Base-by-base conservation (phyloP, 2,888 invertebrate genomes). In the Cartodere bifasciata region DNA sequence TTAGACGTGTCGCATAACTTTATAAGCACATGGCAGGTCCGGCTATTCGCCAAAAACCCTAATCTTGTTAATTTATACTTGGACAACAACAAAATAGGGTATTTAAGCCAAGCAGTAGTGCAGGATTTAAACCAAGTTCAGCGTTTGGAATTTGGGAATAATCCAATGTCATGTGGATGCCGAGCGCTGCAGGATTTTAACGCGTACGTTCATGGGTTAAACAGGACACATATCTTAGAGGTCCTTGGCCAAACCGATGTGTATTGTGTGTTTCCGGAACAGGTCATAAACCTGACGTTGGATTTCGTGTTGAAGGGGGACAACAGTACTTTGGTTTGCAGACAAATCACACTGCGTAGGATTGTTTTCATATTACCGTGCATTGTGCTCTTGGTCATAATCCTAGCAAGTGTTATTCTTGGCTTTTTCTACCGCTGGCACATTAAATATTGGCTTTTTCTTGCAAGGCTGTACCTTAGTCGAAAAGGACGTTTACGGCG, bases 161-260 rank as follows among this genome's bases (percentile, higher is more conserved):
- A 73, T 48, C 60, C 68, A 2, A 67, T 71, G 37, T 55, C 60
- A 13, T 73, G 73, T 41, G 67, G 68, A 37, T 72, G 72, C 37
- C 53, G 45, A 21, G 53, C 60, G 0, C 9, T n/a, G 16, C 11
- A 28, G 14, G n/a, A n/a, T n/a, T n/a, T n/a, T n/a, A n/a, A n/a
- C n/a, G n/a, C n/a, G n/a, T n/a, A n/a, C n/a, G n/a, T n/a, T n/a
- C n/a, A n/a, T n/a, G n/a, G n/a, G n/a, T n/a, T n/a, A n/a, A n/a
- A n/a, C n/a, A n/a, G n/a, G n/a, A n/a, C n/a, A 23, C 30, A 15
- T 13, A 34, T 11, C 35, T 39, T 25, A 12, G 26, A 22, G 13
- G 31, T 4, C 24, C 23, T n/a, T 35, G 35, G 24, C 12, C 33
- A 17, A 10, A 21, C 35, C 2, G 16, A n/a, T n/a, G n/a, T n/a